Conservation (phyloP, 2,113 vertebrate species). For the Larimichthys polyactis region DNA sequence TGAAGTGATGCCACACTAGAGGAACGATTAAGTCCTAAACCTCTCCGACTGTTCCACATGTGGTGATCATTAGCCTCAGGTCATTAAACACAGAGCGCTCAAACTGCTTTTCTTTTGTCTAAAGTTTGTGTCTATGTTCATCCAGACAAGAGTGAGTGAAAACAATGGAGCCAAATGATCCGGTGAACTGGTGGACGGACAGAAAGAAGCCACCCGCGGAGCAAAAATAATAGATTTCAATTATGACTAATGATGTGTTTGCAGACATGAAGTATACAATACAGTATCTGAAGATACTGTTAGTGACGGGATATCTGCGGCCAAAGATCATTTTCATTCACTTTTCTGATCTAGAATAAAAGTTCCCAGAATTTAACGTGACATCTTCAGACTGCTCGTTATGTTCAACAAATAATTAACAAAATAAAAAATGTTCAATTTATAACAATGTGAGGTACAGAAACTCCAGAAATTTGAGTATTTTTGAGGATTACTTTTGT, state of each 20-base stretch:
- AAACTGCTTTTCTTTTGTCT: conserved; percentile 67
- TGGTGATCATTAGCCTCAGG: conserved; percentile 59
- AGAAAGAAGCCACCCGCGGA: conserved; percentile 24
- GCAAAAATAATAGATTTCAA: conserved; percentile 43
- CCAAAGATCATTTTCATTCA: neutral
- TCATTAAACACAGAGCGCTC: conserved; percentile 64
- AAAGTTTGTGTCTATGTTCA: conserved; percentile 63
- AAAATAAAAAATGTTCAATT: too few species aligned
- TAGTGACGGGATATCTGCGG: neutral
- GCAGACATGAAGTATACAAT: neutral
- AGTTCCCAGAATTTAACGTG: neutral
- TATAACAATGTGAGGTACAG: too few species aligned
- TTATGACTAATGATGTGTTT: conserved; percentile 8
- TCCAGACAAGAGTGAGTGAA: conserved; percentile 39
- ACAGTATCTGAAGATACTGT: neutral
- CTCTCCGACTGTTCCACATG: conserved; percentile 52
- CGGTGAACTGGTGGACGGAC: conserved; percentile 36
- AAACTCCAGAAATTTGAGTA: too few species aligned
- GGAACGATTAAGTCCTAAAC: conserved; percentile 2
- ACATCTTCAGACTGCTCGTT: neutral
- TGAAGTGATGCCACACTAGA: conserved; percentile 5
- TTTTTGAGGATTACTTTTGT: neutral
- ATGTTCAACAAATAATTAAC: neutral
- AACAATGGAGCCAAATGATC: conserved; percentile 68
- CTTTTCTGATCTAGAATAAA: neutral